Base-by-base conservation (phyloP, 2,888 invertebrate genomes). In the Clistopyga incitator region DNA sequence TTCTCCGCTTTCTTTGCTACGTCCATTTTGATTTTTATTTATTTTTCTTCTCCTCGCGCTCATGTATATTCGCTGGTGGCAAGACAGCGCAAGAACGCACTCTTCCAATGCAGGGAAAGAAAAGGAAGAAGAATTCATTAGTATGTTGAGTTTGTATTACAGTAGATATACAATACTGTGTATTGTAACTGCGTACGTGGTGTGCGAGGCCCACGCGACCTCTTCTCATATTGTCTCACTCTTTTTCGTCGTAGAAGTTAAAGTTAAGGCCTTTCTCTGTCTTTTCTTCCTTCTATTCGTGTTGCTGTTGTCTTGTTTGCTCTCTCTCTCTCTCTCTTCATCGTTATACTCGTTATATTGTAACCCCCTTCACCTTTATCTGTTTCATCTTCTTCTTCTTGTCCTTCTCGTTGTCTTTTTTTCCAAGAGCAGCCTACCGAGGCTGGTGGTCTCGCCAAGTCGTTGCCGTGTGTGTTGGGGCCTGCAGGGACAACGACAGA, bases 161-260 rank as follows among this genome's bases (percentile, higher is more conserved):
- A 56, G 56, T 72, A 59, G 59, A 72, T 56, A 29, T 72, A 59
- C 50, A 25, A 45, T 56, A n/a, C 56, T 52, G 6, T 71, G 25
- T 45, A 42, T 74, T 70, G 77, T 67, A 84, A 77, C 64, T 77
- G 81, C 71, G 74, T 79, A 84, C 82, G 82, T 82, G 78, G 80
- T 84, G 86, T 86, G 88, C 86, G 86, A 85, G 85, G 84, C 87
- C 88, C 89, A 88, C 89, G 88, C 88, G 88, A 89, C 87, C 85
- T 76, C 85, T 86, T 86, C 82, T 77, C 86, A 85, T 87, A 84
- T 77, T 79, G 78, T 84, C 77, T 75, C 65, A 50, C 65, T 75
- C 79, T 59, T 59, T 45, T 77, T 68, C 25, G 45, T 29, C 68
- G 38, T 20, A 34, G 23, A 34, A 29, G 25, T 59, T 15, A 61